These are phyloP conservation scores for Cliona cf. orientalis DNA, from an alignment of 37 sponge, comb jelly and placozoan genomes.

Conservation along the genomic window DNA sequence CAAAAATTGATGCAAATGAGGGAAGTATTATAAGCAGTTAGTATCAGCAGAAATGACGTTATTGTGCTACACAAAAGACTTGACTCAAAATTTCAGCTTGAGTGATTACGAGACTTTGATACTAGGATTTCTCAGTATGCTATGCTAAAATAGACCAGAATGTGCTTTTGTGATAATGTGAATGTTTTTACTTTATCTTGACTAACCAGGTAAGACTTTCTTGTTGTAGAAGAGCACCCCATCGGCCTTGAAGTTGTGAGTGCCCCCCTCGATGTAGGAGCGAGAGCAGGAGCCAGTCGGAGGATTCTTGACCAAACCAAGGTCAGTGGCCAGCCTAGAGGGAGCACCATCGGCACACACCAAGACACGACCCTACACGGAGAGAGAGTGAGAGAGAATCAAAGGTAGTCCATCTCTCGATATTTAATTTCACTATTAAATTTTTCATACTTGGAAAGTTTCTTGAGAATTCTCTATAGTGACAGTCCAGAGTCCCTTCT, in stretches of 20 bases:
- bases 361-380: constrained; percentile 43
- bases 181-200: neutral
- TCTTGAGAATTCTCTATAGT: constrained; percentile 34
- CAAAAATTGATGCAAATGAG: too few relatives aligned
- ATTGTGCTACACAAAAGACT: too few relatives aligned
- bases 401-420: too few relatives aligned
- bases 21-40: too few relatives aligned
- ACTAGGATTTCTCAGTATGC: too few relatives aligned
- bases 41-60: too few relatives aligned
- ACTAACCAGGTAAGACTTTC: constrained; percentile 53
- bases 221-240: constrained; percentile 61
- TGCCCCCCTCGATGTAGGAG: constrained; percentile 56
- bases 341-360: constrained; percentile 75
- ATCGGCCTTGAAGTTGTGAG: constrained; percentile 74
- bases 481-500: constrained; percentile 68
- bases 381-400: constrained; percentile 4
- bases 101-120: too few relatives aligned
- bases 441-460: constrained; percentile 13
- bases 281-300: constrained; percentile 58
- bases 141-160: too few relatives aligned
- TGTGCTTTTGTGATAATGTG: neutral
- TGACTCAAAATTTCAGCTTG: too few relatives aligned
- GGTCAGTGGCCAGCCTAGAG: constrained; percentile 47
- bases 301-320: constrained; percentile 57
- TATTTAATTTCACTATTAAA: neutral